These are phyloP conservation scores for Prosapia bicincta DNA, from an alignment of 2,888 invertebrate species.

Conservation along the genomic window DNA sequence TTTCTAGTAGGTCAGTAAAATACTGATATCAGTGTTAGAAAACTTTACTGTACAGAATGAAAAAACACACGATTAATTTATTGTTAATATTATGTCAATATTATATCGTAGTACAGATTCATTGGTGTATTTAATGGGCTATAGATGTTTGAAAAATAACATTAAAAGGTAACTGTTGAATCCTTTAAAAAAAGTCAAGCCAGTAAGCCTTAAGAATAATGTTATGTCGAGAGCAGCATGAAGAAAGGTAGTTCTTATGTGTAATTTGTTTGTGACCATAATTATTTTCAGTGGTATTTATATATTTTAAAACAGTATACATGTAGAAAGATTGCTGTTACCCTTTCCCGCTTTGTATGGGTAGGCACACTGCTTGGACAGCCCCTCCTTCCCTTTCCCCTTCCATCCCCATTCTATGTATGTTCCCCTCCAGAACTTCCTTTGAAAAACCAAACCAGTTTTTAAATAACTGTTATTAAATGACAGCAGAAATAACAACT, in stretches of 20 bases:
- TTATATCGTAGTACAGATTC: neutral
- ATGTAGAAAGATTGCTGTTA: neutral
- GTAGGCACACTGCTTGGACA: constrained; percentile 18
- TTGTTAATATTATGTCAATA: neutral
- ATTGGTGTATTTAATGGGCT: neutral
- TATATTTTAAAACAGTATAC: constrained; percentile 2
- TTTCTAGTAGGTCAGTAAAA: neutral
- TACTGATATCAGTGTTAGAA: neutral
- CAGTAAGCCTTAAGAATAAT: neutral
- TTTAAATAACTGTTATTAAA: neutral
- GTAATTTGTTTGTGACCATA: neutral
- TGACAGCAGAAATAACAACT: constrained; percentile 12
- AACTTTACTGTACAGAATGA: neutral
- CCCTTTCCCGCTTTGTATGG: constrained; percentile 20
- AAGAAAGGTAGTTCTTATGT: neutral
- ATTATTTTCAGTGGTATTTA: constrained; percentile 2
- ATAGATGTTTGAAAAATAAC: neutral
- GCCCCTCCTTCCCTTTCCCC: constrained; percentile 4
- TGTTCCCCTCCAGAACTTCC: neutral
- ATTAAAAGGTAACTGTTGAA: neutral
- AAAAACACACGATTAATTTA: neutral
- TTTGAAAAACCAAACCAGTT: neutral
- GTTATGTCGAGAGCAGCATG: neutral
- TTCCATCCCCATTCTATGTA: neutral
- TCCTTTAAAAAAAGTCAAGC: neutral